A percentile compares a stretch with the other conserved stretches of the same genome.
Conservation (phyloP, 23 tunicate species). For the Trididemnum nubilum region DNA sequence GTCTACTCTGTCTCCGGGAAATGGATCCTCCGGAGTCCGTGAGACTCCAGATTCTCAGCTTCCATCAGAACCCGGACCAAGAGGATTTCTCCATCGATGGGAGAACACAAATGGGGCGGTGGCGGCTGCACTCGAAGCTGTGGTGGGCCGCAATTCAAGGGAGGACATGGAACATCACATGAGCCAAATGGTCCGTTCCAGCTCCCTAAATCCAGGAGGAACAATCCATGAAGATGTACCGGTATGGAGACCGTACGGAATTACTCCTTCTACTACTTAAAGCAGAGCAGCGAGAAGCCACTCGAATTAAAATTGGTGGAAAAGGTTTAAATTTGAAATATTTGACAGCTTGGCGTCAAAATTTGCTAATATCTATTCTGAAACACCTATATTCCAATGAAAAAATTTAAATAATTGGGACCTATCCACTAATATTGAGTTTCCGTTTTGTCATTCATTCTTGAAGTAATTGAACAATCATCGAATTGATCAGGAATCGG, state of each 20-base stretch:
- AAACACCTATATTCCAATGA: too few species aligned
- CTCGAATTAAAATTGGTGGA: too few species aligned
- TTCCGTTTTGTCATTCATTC: too few species aligned
- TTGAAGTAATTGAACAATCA: too few species aligned
- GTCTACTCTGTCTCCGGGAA: conserved; percentile 72
- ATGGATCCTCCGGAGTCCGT: conserved; percentile 59
- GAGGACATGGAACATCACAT: conserved; percentile 39
- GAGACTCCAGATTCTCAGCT: conserved; percentile 49
- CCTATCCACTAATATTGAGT: too few species aligned
- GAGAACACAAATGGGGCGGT: conserved; percentile 47
- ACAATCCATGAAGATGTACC: conserved; percentile 76
- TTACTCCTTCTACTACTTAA: conserved; percentile 51
- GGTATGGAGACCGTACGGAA: conserved; percentile 94
- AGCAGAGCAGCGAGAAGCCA: too few species aligned
- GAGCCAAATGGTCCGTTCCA: conserved; percentile 10
- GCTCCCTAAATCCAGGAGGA: conserved; percentile 28
- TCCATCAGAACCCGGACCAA: not conserved
- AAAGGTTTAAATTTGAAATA: too few species aligned
- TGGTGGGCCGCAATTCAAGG: conserved; percentile 25
- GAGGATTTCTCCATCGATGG: conserved; percentile 38
- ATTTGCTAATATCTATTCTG: too few species aligned
- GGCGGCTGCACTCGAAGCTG: conserved; percentile 53
- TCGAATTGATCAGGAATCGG: too few species aligned
- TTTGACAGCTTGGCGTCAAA: too few species aligned
- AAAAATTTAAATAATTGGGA: too few species aligned